These are phyloP conservation scores for Thermophis baileyi DNA, from an alignment of 2,113 vertebrate genomes.

Conservation along the genomic window DNA sequence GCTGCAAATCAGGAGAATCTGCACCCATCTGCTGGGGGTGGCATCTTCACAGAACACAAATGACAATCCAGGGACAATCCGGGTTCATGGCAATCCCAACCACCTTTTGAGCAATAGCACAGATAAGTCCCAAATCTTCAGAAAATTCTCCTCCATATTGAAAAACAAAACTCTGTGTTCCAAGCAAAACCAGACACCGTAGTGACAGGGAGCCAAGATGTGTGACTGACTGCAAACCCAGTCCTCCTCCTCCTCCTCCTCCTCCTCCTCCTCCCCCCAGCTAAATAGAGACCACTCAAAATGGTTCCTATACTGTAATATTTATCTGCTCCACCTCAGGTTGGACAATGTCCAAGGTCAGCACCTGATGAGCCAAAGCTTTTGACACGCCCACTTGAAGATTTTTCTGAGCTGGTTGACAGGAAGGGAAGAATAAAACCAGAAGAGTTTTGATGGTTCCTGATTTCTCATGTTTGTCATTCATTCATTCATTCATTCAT, in stretches of 20 bases:
- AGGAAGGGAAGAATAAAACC: background rate
- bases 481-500: no score
- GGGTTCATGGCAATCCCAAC: slow-evolving; percentile 45
- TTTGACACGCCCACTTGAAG: background rate
- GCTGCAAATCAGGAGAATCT: background rate
- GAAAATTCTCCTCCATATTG: slow-evolving; percentile 7
- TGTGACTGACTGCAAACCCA: background rate
- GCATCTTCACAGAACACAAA: background rate
- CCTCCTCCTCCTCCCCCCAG: background rate
- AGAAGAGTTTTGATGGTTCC: background rate
- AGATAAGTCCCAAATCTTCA: slow-evolving; percentile 37
- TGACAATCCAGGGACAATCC: slow-evolving; percentile 30
- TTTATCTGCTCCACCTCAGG: background rate
- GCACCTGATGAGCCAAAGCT: background rate
- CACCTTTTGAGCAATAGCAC: slow-evolving; percentile 52
- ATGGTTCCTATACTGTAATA: background rate
- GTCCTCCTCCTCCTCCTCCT: no score
- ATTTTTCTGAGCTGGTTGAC: background rate
- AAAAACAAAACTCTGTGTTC: background rate
- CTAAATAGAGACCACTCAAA: background rate
- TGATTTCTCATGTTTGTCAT: background rate
- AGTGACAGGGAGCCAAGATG: background rate
- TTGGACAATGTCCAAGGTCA: background rate
- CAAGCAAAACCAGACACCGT: background rate
- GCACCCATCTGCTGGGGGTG: background rate